Conservation (phyloP, 2,113 vertebrate genomes). For the Myrmecobius fasciatus region DNA sequence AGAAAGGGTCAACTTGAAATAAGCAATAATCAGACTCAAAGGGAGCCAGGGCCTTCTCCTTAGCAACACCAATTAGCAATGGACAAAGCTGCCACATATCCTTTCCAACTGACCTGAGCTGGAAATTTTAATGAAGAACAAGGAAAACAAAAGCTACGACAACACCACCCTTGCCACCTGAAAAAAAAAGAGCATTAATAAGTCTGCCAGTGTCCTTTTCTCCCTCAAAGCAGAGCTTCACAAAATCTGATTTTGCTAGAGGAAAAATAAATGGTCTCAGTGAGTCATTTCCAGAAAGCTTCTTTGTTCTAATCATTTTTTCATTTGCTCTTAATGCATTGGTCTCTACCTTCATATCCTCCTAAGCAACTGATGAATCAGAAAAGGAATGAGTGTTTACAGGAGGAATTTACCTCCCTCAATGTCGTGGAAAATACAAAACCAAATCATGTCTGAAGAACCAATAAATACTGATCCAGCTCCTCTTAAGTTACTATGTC, state of each 20-base stretch:
- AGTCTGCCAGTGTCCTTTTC: slow-evolving; percentile 4
- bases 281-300: slow-evolving; percentile 48
- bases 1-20: slow-evolving; percentile 16
- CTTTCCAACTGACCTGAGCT: slow-evolving; percentile 37
- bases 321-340: slow-evolving; percentile 56
- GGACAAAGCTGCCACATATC: background rate
- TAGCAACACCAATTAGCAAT: slow-evolving; percentile 35
- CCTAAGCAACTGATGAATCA: slow-evolving; percentile 39
- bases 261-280: slow-evolving; percentile 32
- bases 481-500: background rate
- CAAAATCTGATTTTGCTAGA: slow-evolving; percentile 9
- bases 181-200: slow-evolving; percentile 25
- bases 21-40: slow-evolving; percentile 5
- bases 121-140: background rate
- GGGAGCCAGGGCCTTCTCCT: slow-evolving; percentile 36
- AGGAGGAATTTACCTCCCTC: background rate
- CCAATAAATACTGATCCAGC: background rate
- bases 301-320: slow-evolving; percentile 60
- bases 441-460: slow-evolving; percentile 14
- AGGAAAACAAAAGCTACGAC: background rate
- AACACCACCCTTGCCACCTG: slow-evolving; percentile 5
- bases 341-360: slow-evolving; percentile 38
- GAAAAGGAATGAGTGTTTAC: slow-evolving; percentile 43
- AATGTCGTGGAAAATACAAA: background rate
- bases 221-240: slow-evolving; percentile 33